Evolutionary conservation across 1,140 invertebrate species (phyloP).

Genomic region (Aphis craccivora): DNA sequence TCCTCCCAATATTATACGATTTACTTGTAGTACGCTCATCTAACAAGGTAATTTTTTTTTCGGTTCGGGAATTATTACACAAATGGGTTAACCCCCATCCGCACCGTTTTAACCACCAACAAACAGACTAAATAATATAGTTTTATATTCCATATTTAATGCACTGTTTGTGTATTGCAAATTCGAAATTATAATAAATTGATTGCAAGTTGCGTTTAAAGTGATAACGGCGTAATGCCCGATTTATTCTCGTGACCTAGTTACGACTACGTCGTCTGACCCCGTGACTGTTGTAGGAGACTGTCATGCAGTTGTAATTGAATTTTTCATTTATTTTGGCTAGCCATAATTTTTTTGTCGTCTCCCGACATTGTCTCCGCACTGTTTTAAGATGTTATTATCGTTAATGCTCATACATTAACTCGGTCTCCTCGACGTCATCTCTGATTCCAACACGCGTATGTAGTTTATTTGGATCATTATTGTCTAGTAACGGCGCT

Average conservation of each 20-base stretch:
- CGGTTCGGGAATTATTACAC: too few relatives aligned
- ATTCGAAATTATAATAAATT: background rate
- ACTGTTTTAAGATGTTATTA: too few relatives aligned
- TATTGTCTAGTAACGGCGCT: too few relatives aligned
- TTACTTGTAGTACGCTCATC: too few relatives aligned
- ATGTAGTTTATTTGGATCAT: too few relatives aligned
- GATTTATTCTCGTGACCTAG: background rate
- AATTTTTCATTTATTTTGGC: background rate
- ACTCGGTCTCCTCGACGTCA: too few relatives aligned
- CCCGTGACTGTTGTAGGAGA: background rate
- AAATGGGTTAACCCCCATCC: too few relatives aligned
- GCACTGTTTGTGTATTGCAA: background rate
- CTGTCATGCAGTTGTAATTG: background rate
- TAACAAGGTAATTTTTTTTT: too few relatives aligned
- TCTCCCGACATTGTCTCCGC: background rate
- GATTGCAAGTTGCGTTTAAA: background rate
- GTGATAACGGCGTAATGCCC: background rate
- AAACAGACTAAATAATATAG: too few relatives aligned
- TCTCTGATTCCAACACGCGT: background rate
- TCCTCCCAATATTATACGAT: too few relatives aligned
- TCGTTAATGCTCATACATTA: too few relatives aligned
- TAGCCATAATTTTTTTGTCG: background rate
- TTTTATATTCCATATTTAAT: background rate
- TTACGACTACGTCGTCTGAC: background rate
- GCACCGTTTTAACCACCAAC: too few relatives aligned